These are phyloP conservation scores for Megalops cyprinoides DNA, from an alignment of 2,797 vertebrate genomes.

Conservation along the genomic window DNA sequence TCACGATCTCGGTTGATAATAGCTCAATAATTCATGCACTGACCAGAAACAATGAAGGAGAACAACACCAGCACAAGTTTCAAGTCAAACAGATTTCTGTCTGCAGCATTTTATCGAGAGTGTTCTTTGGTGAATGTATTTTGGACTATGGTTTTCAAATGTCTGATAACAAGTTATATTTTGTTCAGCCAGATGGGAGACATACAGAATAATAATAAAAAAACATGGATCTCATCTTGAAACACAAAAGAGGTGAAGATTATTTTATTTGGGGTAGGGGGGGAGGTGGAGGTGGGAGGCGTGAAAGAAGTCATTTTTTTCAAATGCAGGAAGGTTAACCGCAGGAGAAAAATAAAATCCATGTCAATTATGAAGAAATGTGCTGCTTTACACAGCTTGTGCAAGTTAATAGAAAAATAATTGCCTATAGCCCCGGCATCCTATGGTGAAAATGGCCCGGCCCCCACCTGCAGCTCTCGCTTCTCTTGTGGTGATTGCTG, in stretches of 20 bases:
- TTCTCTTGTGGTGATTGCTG: conserved; percentile 20
- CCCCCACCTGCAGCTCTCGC: not conserved
- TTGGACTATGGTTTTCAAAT: no score
- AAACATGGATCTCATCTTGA: not conserved
- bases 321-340: conserved; percentile 27
- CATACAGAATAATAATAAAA: conserved; percentile 3
- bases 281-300: not conserved
- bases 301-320: not conserved
- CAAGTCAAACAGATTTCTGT: no score
- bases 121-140: no score
- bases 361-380: conserved; percentile 30
- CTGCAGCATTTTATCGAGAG: no score
- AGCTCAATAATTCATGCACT: not conserved
- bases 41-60: not conserved
- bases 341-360: conserved; percentile 28
- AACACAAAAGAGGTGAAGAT: not conserved
- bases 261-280: not conserved
- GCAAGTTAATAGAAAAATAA: conserved; percentile 36
- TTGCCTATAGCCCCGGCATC: conserved; percentile 26
- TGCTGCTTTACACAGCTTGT: conserved; percentile 35
- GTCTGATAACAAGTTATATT: not conserved
- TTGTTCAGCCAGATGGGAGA: not conserved
- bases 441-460: conserved; percentile 29
- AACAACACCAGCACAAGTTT: not conserved
- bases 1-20: not conserved